Percentiles rank a stretch among this genome's conserved stretches.
These are phyloP conservation scores for Rhea americana DNA, from an alignment of 2,113 vertebrate species.

Conservation along the genomic window DNA sequence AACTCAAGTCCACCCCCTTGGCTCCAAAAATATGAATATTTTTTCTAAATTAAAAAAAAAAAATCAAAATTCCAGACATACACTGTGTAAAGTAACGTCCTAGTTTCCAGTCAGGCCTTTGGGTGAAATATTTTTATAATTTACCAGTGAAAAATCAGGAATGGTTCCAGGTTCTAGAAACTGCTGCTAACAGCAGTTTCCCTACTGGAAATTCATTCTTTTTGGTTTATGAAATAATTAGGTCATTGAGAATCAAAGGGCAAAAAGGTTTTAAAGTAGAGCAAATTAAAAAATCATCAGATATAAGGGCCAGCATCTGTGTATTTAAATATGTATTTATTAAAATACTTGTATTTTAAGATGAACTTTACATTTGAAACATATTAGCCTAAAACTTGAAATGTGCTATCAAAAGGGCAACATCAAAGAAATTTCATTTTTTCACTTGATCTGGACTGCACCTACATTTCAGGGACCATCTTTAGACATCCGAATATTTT, in stretches of 20 bases:
- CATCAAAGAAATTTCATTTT: background rate
- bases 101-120: background rate
- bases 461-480: background rate
- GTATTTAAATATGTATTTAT: background rate
- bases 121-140: background rate
- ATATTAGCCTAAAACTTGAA: background rate
- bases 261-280: background rate
- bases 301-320: background rate
- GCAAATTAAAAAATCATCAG: background rate
- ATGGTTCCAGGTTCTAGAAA: background rate
- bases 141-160: background rate
- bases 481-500: background rate
- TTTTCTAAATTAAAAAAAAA: background rate
- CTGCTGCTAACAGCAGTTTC: background rate
- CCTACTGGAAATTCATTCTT: background rate
- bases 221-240: background rate
- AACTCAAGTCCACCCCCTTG: background rate
- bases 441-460: background rate
- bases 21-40: background rate
- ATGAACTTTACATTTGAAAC: background rate
- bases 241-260: background rate
- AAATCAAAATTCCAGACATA: background rate
- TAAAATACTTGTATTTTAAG: background rate
- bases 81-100: background rate
- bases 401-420: background rate